A percentile compares a stretch with the other conserved stretches of the same genome.
Evolutionary conservation across 2,113 vertebrate species (phyloP).

Genomic region (Tamias sibiricus): DNA sequence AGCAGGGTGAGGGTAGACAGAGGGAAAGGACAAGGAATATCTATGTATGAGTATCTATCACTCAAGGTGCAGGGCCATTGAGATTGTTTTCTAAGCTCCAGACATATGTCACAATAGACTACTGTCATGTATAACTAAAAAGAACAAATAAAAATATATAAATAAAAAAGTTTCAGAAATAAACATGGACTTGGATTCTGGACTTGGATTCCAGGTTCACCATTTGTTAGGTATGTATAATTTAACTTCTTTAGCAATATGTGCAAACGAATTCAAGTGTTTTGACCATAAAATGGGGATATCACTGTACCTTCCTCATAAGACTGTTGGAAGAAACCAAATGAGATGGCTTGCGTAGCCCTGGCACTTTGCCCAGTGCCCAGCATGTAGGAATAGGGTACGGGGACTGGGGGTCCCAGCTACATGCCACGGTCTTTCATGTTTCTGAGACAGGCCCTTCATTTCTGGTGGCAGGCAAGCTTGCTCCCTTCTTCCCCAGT

Average conservation of each 20-base stretch:
- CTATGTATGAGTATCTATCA: neutral
- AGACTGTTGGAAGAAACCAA: neutral
- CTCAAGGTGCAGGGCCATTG: neutral
- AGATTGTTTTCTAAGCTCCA: neutral
- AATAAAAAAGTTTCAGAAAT: neutral
- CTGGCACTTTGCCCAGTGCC: neutral
- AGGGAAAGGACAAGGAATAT: neutral
- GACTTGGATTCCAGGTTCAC: neutral
- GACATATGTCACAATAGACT: too few species aligned
- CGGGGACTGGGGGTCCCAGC: neutral
- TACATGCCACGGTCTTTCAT: neutral
- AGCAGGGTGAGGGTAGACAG: neutral
- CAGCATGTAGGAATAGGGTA: fast-evolving
- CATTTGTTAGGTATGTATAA: neutral
- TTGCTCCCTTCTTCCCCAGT: neutral
- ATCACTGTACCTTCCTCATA: fast-evolving
- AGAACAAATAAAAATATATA: neutral
- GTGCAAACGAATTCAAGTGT: neutral
- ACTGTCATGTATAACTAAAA: neutral
- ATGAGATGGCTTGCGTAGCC: neutral
- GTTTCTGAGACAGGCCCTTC: neutral
- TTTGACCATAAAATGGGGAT: neutral
- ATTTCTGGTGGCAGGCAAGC: neutral
- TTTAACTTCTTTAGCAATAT: neutral
- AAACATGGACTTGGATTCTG: neutral